Conservation (phyloP, 1,140 invertebrate species). For the Atopsyche davidsoni region DNA sequence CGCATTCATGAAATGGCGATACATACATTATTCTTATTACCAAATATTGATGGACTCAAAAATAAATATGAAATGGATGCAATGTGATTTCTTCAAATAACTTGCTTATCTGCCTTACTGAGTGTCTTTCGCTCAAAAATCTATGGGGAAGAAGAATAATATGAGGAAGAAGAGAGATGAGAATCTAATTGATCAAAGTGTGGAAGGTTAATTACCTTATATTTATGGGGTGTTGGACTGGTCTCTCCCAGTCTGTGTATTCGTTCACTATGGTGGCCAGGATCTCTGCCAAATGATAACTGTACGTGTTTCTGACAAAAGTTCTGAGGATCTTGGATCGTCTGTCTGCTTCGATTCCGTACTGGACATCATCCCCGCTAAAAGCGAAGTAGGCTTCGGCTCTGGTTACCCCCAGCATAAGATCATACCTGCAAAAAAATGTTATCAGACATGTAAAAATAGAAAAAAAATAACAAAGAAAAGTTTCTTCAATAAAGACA, state of each 20-base stretch:
- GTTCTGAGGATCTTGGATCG: slow-evolving; percentile 86
- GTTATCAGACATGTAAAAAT: neutral
- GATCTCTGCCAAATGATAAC: slow-evolving; percentile 78
- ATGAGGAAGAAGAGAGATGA: too few relatives aligned
- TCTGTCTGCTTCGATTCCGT: slow-evolving; percentile 84
- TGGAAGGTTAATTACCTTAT: slow-evolving; percentile 57
- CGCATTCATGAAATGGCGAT: too few relatives aligned
- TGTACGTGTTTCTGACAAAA: slow-evolving; percentile 89
- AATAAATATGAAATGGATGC: too few relatives aligned
- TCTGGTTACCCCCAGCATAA: slow-evolving; percentile 88
- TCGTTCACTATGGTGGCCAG: slow-evolving; percentile 89
- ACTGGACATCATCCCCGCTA: slow-evolving; percentile 83
- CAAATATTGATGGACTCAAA: too few relatives aligned
- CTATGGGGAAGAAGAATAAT: too few relatives aligned
- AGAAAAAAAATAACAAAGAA: too few relatives aligned
- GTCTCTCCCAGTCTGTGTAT: slow-evolving; percentile 95
- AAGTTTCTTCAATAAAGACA: too few relatives aligned
- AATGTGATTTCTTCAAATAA: too few relatives aligned
- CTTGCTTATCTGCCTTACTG: too few relatives aligned
- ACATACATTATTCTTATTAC: too few relatives aligned
- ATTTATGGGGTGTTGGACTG: slow-evolving; percentile 86
- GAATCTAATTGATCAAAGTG: slow-evolving; percentile 6
- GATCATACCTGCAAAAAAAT: slow-evolving; percentile 62
- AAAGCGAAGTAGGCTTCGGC: slow-evolving; percentile 84
- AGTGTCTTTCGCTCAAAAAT: too few relatives aligned